phyloP scores from a whole-genome alignment of 2,113 vertebrate species.

The Chloropsis hardwickii region DNA sequence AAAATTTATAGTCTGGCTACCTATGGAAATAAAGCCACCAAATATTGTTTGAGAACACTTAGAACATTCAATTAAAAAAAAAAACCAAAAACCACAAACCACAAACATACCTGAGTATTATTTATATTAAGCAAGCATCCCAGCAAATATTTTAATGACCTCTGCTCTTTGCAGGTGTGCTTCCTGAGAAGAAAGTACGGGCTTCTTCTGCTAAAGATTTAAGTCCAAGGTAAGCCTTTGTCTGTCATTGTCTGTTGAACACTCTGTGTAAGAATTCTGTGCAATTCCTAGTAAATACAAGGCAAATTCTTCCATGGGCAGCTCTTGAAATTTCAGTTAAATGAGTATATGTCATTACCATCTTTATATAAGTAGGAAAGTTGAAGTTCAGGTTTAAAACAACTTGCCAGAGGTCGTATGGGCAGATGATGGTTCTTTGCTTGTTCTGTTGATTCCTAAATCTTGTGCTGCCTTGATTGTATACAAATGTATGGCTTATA shows the following conservation, averaged over 20 bases:
- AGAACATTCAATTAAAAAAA: background rate
- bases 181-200: conserved; percentile 43
- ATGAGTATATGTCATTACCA: background rate
- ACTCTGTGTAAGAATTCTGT: background rate
- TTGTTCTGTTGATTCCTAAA: background rate
- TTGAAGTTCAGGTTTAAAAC: background rate
- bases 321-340: background rate
- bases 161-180: conserved; percentile 63
- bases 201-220: conserved; percentile 46
- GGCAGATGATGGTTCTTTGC: background rate
- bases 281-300: background rate
- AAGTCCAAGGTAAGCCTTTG: conserved; percentile 67
- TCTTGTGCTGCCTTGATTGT: background rate
- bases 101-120: background rate
- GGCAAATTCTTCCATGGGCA: background rate
- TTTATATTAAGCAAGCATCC: background rate
- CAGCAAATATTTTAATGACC: background rate
- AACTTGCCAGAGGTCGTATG: background rate
- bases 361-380: background rate
- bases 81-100: background rate
- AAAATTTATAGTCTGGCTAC: background rate
- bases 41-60: background rate
- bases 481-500: background rate
- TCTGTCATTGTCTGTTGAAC: background rate
- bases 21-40: background rate